Percentiles rank a stretch among this genome's conserved stretches.
phyloP scores from a whole-genome alignment of 2,888 invertebrate genomes.

The Teinopalpus imperialis region DNA sequence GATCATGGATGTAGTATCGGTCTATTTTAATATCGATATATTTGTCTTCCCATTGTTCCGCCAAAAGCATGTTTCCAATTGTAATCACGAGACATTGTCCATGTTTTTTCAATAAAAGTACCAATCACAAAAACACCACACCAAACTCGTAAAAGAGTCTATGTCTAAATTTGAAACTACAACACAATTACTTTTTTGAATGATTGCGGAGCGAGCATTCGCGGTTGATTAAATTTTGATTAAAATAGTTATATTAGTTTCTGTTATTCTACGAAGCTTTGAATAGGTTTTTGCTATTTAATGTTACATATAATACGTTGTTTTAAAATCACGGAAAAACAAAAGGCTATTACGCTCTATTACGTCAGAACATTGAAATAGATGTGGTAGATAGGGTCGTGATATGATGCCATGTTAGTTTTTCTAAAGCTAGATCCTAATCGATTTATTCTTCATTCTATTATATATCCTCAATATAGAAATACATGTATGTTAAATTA shows the following conservation, averaged over 20 bases:
- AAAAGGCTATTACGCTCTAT: neutral
- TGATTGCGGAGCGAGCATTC: constrained; percentile 14
- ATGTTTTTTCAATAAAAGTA: too few species aligned
- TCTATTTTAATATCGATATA: too few species aligned
- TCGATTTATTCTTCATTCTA: too few species aligned
- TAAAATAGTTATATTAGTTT: constrained; percentile 26
- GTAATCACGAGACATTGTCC: too few species aligned
- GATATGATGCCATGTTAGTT: too few species aligned
- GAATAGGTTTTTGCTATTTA: constrained; percentile 13
- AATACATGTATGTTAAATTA: too few species aligned
- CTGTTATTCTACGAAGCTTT: constrained; percentile 3
- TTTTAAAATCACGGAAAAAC: constrained; percentile 1
- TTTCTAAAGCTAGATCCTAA: too few species aligned
- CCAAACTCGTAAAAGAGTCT: constrained; percentile 8
- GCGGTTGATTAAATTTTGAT: constrained; percentile 25
- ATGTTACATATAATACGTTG: neutral
- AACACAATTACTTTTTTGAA: constrained; percentile 21
- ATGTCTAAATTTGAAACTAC: constrained; percentile 13
- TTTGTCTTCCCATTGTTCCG: too few species aligned
- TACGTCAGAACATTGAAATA: neutral
- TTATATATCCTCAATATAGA: too few species aligned
- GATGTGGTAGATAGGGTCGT: neutral
- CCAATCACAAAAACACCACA: too few species aligned
- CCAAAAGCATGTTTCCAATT: too few species aligned
- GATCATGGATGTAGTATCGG: too few species aligned